Base-by-base conservation (phyloP, 1,140 invertebrate species). In the Aplysia californica region DNA sequence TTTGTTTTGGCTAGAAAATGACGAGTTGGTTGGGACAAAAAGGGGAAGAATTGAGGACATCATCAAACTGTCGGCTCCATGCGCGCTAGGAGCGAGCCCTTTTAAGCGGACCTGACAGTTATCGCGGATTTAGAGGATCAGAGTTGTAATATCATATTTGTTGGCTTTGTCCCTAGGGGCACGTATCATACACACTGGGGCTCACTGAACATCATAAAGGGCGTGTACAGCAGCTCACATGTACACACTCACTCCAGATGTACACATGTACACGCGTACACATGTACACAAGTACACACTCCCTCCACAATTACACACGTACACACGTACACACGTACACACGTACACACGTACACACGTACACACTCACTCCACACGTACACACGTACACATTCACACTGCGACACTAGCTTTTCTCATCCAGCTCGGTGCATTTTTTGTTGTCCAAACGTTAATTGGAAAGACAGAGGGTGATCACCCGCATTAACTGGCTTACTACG, bases 21-120 rank as follows among this genome's bases (percentile, higher is more conserved):
- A 10, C 21, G 33, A 33, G 5, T 36, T 33, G 3, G 29, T 26
- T 33, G 31, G 6, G 31, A 61, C 61, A 65, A 35, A 65, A 35
- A 65, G 31, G 61, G 18, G 33, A 65, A 36, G 4, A 65, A 65
- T 35, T 10, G 61, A 64, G n/a, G 59, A 64, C 29, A 64, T 64
- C 59, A 64, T 65, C 61, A 65, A 65, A 65, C 21, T 65, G 61
- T 65, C 39, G 39, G 61, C 61, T 5, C 1, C 35, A 36, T 65
- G 61, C 33, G 61, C 35, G 29, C 33, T 65, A 35, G 61, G 20
- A 65, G 39, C 39, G 39, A 33, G 61, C 29, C 31, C 39, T 36
- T 33, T 65, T 65, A 65, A 26, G 6, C 29, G 4, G 3, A 65
- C 33, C 31, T 65, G 61, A 1, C 61, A 65, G 33, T 21, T 35